Evolutionary conservation across 2,113 vertebrate species (phyloP), one percentile per base, ranked within the genome.

Genomic region (Notothenia coriiceps): DNA sequence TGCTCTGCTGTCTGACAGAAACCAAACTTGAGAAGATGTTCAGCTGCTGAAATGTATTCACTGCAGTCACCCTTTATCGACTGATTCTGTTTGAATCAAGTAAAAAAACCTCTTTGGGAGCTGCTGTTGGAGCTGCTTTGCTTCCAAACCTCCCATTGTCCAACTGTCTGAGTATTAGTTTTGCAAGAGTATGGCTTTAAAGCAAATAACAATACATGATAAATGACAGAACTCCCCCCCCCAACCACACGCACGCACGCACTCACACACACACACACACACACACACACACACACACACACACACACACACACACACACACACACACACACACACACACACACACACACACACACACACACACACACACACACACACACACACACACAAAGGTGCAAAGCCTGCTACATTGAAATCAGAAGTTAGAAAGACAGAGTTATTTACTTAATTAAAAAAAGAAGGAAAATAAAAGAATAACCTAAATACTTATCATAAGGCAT

Each of bases 201-300:
- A 46, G 17, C 2, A 50, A 57, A 61, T n/a, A 51, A 18, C 0
- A 4, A 55, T 57, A 13, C 10, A 52, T n/a, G 15, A 11, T 1
- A 18, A 77, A 12, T 7, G 3, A 68, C 10, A 17, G 22, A 60
- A 10, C 33, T 12, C 22, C 46, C 6, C 5, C 29, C 13, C 49
- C 55, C 77, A 68, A 59, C 62, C 77, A 43, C 50, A 33, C 62
- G 63, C 65, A 75, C 40, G 73, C 51, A 66, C 56, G 74, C 60
- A 54, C 2, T 0, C 25, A 25, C 25, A 2, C 25, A 25, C 2
- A 2, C 25, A 4, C 29, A 4, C 29, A 29, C 29, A 4, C 29
- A 29, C 29, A 29, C 29, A 29, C 29, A 4, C 29, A 29, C 29
- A 29, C 3, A 4, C 29, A 29, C 29, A 29, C 29, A 29, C 29